Evolutionary conservation across 92 coral and sea anemone species (phyloP).

Genomic region (Heteractis magnifica): DNA sequence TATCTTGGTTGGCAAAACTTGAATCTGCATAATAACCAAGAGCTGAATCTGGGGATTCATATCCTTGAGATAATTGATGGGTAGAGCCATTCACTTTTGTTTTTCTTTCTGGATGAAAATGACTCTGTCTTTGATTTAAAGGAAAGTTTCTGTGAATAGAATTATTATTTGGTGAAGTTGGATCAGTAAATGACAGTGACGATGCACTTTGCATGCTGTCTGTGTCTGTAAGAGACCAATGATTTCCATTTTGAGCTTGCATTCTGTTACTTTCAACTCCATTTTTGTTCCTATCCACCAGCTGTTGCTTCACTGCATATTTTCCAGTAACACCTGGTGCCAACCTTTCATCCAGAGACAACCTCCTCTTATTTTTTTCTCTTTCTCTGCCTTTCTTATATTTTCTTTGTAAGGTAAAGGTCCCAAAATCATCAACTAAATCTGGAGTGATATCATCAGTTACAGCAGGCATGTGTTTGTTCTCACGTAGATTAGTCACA

Average conservation of each 20-base stretch:
- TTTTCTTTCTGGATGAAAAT: slow-evolving; percentile 30
- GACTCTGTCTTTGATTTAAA: slow-evolving; percentile 1
- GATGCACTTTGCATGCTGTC: slow-evolving; percentile 82
- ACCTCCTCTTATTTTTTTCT: neutral
- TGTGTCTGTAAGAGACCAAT: slow-evolving; percentile 45
- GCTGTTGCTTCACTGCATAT: slow-evolving; percentile 29
- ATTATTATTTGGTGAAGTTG: slow-evolving; percentile 35
- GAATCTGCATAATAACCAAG: slow-evolving; percentile 41
- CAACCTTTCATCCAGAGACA: slow-evolving; percentile 15
- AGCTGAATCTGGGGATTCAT: slow-evolving; percentile 41
- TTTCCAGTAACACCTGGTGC: slow-evolving; percentile 47
- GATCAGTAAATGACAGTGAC: slow-evolving; percentile 74
- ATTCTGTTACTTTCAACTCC: slow-evolving; percentile 21
- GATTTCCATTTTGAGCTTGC: slow-evolving; percentile 1
- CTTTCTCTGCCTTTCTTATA: slow-evolving; percentile 40
- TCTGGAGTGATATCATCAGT: slow-evolving; percentile 15
- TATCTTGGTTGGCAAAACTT: slow-evolving; percentile 69
- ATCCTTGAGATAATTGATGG: slow-evolving; percentile 5
- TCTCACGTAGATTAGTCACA: slow-evolving; percentile 11
- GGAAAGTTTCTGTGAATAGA: slow-evolving; percentile 4
- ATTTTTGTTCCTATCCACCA: neutral
- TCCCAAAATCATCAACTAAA: slow-evolving; percentile 43
- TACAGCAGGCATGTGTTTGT: neutral
- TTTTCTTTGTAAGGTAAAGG: slow-evolving; percentile 51
- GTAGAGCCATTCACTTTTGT: slow-evolving; percentile 15